Base-by-base conservation (phyloP, 2,113 vertebrate genomes). In the Otolemur garnettii region DNA sequence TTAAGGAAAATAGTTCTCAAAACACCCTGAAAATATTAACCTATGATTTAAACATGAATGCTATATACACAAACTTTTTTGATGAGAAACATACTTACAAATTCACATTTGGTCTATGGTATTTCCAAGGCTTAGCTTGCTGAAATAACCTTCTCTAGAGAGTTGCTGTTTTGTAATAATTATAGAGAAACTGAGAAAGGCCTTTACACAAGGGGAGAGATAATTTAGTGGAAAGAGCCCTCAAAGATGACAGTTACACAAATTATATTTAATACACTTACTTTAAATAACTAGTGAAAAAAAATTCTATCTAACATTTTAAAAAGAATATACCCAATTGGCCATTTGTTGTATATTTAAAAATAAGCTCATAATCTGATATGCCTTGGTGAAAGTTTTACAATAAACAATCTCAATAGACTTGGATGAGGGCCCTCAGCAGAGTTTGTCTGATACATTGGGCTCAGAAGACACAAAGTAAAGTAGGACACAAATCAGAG, bases 151-250 rank as follows among this genome's bases (percentile, higher is more conserved):
- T 90, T 92, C 91, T 87, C 50, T 53, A 21, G 83, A 60, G 33
- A 88, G 33, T 2, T 62, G 19, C 2, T 81, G 79, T 78, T 94
- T 53, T 92, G 7, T 81, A 82, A 86, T 57, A 84, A 75, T 96
- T 93, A 71, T 22, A 86, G n/a, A 79, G 74, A 90, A 83, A n/a
- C 68, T 71, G 83, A 94, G 69, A 97, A 92, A 95, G 94, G 45
- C 45, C 87, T 91, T 93, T 94, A 84, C 79, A 64, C 83, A 93
- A 93, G 85, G 68, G 83, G 88, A 87, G 55, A 92, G 69, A 94
- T 11, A 93, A 95, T 94, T 94, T 84, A 57, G 50, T 35, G 62
- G 57, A 38, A 80, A 86, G 57, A 86, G 88, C 93, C 71, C 74
- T 89, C 83, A 53, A 87, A 95, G 79, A 94, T 7, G 62, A 86